Conservation (phyloP, 2,113 vertebrate genomes). For the Hippocampus barbouri region DNA sequence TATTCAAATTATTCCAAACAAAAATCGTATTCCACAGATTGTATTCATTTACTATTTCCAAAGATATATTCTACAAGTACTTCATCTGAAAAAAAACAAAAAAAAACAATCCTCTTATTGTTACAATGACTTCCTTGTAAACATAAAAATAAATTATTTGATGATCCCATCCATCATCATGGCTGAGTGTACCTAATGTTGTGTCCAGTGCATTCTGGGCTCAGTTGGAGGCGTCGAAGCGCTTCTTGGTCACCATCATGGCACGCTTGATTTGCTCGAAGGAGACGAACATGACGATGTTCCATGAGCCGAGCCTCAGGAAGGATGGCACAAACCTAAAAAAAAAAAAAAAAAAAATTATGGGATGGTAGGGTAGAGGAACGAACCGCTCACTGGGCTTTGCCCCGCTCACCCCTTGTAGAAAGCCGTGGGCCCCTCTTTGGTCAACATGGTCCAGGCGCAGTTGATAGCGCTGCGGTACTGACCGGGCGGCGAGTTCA, state of each 20-base stretch:
- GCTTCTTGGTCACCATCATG: conserved; percentile 76
- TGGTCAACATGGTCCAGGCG: conserved; percentile 78
- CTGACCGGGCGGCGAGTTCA: conserved; percentile 82
- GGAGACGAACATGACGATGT: conserved; percentile 78
- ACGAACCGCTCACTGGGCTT: neutral
- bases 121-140: neutral
- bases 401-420: conserved; percentile 79
- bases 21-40: neutral
- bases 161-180: neutral
- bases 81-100: neutral
- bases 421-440: conserved; percentile 80
- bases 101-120: neutral
- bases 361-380: neutral
- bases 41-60: neutral
- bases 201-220: neutral
- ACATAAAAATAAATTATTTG: neutral
- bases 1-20: neutral
- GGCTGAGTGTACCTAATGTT: neutral
- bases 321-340: conserved; percentile 75
- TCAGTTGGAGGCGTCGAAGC: conserved; percentile 56
- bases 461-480: conserved; percentile 77
- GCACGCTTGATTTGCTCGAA: conserved; percentile 78
- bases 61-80: too few relatives aligned
- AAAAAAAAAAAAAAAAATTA: neutral
- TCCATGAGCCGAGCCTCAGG: conserved; percentile 77